These are phyloP conservation scores for Alentia gelatinosa DNA, from an alignment of 2,888 invertebrate species.

Conservation along the genomic window DNA sequence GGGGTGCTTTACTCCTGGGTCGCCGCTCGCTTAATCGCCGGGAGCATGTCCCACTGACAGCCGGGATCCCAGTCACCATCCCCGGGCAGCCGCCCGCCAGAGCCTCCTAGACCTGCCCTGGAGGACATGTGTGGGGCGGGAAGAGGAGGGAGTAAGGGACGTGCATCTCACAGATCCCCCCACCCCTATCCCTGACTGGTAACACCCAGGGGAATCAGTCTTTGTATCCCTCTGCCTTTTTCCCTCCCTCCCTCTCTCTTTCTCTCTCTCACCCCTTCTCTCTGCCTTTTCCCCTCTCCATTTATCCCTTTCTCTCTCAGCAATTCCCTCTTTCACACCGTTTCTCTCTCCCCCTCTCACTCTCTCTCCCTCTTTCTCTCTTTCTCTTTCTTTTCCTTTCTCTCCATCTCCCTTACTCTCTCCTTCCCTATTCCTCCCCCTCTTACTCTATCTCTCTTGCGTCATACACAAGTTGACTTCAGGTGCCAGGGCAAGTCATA, in stretches of 20 bases:
- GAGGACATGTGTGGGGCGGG: background rate
- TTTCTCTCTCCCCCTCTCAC: background rate
- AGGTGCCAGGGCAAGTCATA: no score
- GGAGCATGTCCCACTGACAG: background rate
- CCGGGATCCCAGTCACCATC: background rate
- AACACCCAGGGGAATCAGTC: no score
- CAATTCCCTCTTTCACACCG: no score
- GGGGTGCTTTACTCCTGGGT: no score
- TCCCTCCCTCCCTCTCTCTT: background rate
- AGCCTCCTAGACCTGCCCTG: no score
- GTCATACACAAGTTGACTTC: no score
- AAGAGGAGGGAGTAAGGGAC: background rate
- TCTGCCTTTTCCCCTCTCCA: background rate
- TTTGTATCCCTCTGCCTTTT: background rate
- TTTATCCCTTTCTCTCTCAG: no score
- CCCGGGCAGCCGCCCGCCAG: no score
- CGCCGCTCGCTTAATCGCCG: no score
- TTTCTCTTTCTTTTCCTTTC: conserved; percentile 16
- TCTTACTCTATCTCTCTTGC: background rate
- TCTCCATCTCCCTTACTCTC: background rate
- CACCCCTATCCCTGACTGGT: no score
- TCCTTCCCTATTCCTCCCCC: background rate
- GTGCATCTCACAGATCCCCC: background rate
- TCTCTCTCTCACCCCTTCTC: background rate
- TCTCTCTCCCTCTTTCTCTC: conserved; percentile 28